Evolutionary conservation across 2,113 vertebrate genomes (phyloP).

Genomic region (Marmota monax): DNA sequence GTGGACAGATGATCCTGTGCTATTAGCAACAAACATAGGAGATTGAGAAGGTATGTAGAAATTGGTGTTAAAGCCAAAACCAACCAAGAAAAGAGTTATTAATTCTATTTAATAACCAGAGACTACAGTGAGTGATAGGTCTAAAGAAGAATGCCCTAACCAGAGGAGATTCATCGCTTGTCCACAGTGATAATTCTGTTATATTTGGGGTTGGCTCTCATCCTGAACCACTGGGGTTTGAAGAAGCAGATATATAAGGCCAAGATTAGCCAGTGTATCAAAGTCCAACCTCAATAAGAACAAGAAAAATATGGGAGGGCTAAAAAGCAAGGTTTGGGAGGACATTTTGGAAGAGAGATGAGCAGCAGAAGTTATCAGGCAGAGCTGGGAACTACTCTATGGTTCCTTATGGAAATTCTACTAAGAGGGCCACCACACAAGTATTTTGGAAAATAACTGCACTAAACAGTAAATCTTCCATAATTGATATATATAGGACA

Average conservation of each 20-base stretch:
- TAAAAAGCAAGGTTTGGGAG: not conserved
- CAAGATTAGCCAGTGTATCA: not conserved
- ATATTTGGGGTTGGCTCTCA: not conserved
- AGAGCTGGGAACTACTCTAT: not conserved
- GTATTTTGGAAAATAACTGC: not conserved
- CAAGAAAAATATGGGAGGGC: not conserved
- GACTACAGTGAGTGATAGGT: not conserved
- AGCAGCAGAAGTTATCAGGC: not conserved
- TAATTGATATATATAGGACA: not conserved
- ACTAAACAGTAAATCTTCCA: not conserved
- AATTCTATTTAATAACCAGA: slow-evolving; percentile 11
- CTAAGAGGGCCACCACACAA: not conserved
- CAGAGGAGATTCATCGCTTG: not conserved
- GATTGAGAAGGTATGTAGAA: not conserved
- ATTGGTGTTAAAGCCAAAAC: slow-evolving; percentile 30
- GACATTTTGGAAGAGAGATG: not conserved
- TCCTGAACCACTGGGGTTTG: not conserved
- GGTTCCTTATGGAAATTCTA: not conserved
- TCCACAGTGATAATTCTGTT: not conserved
- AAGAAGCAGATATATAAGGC: not conserved
- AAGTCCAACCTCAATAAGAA: not conserved
- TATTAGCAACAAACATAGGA: not conserved
- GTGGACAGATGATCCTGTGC: not conserved
- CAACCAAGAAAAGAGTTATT: not conserved
- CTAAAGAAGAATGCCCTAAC: slow-evolving; percentile 3